phyloP scores from a whole-genome alignment of 1,140 invertebrate species.

The Odontomachus brunneus region DNA sequence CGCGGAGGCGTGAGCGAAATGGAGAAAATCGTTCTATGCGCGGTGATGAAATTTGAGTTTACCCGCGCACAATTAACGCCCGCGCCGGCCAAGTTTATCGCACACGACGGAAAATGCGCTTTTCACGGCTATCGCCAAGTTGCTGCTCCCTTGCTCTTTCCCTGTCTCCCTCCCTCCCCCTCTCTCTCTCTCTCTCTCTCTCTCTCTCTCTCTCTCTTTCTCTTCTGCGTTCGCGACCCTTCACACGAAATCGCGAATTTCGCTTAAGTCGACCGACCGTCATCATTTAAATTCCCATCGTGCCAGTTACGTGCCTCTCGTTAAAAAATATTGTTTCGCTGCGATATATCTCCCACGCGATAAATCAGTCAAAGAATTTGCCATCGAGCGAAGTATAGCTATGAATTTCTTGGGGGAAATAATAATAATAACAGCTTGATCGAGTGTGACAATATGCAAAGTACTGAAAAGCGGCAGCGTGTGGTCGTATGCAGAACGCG shows the following conservation, averaged over 20 bases:
- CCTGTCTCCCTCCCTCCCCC: background rate
- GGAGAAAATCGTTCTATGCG: conserved; percentile 12
- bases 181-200: background rate
- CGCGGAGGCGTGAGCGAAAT: conserved; percentile 11
- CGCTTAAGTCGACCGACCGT: conserved; percentile 15
- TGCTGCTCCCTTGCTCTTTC: background rate
- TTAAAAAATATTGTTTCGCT: background rate
- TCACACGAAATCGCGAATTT: conserved; percentile 7
- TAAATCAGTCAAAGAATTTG: background rate
- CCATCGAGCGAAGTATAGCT: background rate
- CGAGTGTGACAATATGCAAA: no score
- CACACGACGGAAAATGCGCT: conserved; percentile 55
- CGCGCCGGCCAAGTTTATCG: conserved; percentile 42
- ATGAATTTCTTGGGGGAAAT: background rate
- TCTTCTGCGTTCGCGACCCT: no score
- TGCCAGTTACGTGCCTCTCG: background rate
- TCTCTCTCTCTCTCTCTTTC: background rate
- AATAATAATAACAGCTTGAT: no score
- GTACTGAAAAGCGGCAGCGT: no score
- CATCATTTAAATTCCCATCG: conserved; percentile 8
- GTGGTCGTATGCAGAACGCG: no score
- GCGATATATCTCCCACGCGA: background rate
- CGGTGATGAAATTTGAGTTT: conserved; percentile 53
- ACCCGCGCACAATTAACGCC: conserved; percentile 47
- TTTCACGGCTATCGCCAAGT: conserved; percentile 39